Percentiles rank a stretch among this genome's conserved stretches.
phyloP scores from a whole-genome alignment of 2,113 vertebrate species.

The Crypturellus undulatus region DNA sequence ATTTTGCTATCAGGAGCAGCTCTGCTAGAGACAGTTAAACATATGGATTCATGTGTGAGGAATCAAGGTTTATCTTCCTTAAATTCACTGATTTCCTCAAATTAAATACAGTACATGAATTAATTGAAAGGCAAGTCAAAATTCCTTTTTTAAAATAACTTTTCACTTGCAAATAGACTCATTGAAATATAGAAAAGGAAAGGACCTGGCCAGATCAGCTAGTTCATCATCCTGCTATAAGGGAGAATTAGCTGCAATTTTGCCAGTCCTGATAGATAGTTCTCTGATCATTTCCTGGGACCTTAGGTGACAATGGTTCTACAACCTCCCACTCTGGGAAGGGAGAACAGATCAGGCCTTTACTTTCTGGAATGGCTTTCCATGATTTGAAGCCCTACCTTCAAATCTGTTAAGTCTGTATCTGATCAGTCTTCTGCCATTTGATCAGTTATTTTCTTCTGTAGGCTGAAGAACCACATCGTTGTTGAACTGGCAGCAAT shows the following conservation, averaged over 20 bases:
- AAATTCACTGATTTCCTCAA: not conserved
- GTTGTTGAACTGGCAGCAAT: not conserved
- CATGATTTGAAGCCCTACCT: not conserved
- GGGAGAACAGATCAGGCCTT: not conserved
- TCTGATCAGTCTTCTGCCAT: not conserved
- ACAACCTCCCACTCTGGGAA: not conserved
- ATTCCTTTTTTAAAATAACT: not conserved
- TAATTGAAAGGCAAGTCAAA: not conserved
- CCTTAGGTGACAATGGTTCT: accelerated
- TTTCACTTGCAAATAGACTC: not conserved
- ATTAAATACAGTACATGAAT: not conserved
- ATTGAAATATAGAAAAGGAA: not conserved
- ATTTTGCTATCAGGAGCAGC: not conserved
- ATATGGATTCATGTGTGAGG: not conserved
- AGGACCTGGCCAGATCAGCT: not conserved
- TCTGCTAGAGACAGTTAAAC: not conserved
- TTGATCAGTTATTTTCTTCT: not conserved
- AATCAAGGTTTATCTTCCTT: not conserved
- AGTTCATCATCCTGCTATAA: accelerated
- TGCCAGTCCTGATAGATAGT: not conserved
- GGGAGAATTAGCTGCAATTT: not conserved
- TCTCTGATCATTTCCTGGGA: not conserved
- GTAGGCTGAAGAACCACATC: not conserved
- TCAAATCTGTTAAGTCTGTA: not conserved
- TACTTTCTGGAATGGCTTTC: not conserved